A percentile compares a stretch with the other conserved stretches of the same genome.
Evolutionary conservation across 2,113 vertebrate genomes (phyloP).

Genomic region (cattle (Bos taurus)): ARS-UCD2.0 NC_037329.1:54426001-54426500

Average conservation of each 20-base stretch:
- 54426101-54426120: not conserved
- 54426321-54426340: slow-evolving; percentile 53
- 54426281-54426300: slow-evolving; percentile 8
- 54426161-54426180: not conserved
- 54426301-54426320: slow-evolving; percentile 42
- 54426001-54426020: slow-evolving; percentile 45
- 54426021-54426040: slow-evolving; percentile 46
- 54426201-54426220: not conserved
- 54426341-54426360: slow-evolving; percentile 65
- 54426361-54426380: slow-evolving; percentile 70
- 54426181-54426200: not conserved
- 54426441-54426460: slow-evolving; percentile 73
- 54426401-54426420: slow-evolving; percentile 76
- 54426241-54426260: slow-evolving; percentile 26
- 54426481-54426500: slow-evolving; percentile 59
- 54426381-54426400: slow-evolving; percentile 67
- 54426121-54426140: slow-evolving; percentile 36
- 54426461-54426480: slow-evolving; percentile 72
- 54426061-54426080: slow-evolving; percentile 59
- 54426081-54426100: slow-evolving; percentile 31
- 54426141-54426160: not conserved
- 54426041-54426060: slow-evolving; percentile 63
- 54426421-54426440: slow-evolving; percentile 73
- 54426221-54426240: not conserved
- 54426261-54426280: slow-evolving; percentile 18